A percentile compares a stretch with the other conserved stretches of the same genome.
phyloP scores from a whole-genome alignment of 2,797 vertebrate species.

The Carduelis carduelis region DNA sequence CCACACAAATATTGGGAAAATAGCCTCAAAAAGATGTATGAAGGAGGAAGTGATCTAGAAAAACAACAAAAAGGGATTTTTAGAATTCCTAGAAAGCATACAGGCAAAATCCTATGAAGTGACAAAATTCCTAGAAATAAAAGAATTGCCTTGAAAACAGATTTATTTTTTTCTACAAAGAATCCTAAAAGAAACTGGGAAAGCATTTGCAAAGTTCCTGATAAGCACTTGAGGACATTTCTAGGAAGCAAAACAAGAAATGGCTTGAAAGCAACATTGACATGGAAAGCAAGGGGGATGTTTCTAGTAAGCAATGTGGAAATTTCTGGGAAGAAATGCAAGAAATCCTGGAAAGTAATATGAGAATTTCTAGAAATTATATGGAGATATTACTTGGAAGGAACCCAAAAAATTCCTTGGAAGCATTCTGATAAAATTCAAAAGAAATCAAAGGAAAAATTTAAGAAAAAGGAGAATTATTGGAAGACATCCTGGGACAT shows the following conservation, averaged over 20 bases:
- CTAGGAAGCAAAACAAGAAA: neutral
- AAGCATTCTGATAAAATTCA: neutral
- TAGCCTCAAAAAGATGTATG: accelerated
- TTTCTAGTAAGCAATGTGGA: neutral
- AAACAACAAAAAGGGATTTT: neutral
- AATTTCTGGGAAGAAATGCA: neutral
- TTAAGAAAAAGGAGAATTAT: neutral
- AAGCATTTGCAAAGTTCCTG: neutral
- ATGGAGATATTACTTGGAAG: neutral
- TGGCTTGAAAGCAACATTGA: neutral
- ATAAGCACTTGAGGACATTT: neutral
- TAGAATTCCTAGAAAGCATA: neutral
- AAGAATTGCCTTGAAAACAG: neutral
- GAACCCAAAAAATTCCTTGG: neutral
- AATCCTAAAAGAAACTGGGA: neutral
- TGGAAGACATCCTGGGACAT: neutral
- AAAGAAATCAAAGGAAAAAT: neutral
- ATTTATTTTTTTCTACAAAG: neutral
- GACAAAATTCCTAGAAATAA: neutral
- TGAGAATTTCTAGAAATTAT: neutral
- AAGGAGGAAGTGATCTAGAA: neutral
- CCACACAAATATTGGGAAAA: neutral
- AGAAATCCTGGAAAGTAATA: neutral
- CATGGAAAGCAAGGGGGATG: neutral
- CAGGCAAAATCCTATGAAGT: neutral